Percentiles rank a stretch among this genome's conserved stretches.
Evolutionary conservation across 2,113 vertebrate species (phyloP).

Genomic region (Chloroceryle aenea): DNA sequence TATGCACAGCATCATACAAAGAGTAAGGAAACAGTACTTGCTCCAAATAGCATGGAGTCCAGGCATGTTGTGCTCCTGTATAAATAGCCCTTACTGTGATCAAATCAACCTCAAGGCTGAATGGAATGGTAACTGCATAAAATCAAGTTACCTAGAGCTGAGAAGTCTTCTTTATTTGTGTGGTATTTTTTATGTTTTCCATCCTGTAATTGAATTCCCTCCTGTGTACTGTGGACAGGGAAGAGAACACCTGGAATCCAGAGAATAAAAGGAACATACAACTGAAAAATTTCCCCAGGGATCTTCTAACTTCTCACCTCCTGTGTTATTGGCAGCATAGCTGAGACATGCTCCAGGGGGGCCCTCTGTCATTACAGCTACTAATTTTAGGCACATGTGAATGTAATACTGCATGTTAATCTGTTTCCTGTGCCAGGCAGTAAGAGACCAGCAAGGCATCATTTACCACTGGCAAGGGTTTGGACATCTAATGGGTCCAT

Average conservation of each 20-base stretch:
- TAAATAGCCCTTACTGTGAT: neutral
- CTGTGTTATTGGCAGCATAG: neutral
- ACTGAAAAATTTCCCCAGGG: neutral
- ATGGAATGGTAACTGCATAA: accelerated
- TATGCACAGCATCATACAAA: neutral
- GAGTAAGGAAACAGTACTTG: neutral
- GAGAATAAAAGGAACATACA: neutral
- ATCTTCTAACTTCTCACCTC: neutral
- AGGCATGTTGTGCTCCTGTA: neutral
- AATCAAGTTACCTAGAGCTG: neutral
- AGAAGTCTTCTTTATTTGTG: neutral
- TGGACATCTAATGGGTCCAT: neutral
- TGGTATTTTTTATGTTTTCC: neutral
- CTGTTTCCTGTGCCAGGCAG: neutral
- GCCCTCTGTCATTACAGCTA: neutral
- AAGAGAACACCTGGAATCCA: neutral
- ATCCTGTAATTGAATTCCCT: neutral
- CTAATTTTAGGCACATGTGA: neutral
- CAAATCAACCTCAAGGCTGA: neutral
- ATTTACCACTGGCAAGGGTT: neutral
- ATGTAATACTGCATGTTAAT: neutral
- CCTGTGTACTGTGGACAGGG: neutral
- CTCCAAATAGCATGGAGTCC: neutral
- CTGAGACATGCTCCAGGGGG: accelerated
- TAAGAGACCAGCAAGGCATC: neutral